phyloP scores from a whole-genome alignment of 1,140 invertebrate genomes.

The Augochlora pura region DNA sequence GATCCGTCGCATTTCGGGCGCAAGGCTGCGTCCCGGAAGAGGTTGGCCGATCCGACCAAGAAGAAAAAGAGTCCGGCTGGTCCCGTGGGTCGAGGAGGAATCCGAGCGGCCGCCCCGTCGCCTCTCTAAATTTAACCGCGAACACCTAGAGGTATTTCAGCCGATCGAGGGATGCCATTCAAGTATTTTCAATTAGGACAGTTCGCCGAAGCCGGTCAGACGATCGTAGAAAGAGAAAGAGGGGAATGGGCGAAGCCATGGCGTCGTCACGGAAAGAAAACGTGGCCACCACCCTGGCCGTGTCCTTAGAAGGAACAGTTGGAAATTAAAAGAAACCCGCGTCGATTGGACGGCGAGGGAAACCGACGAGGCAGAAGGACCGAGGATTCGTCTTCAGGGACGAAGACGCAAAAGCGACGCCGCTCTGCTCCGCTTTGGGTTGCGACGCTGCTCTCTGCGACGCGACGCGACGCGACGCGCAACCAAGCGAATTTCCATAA shows the following conservation, averaged over 20 bases:
- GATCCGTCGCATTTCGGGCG: too few species aligned
- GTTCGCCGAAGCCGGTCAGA: conserved; percentile 29
- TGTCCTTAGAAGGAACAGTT: conserved; percentile 33
- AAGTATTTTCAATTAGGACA: conserved; percentile 68
- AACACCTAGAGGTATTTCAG: conserved; percentile 61
- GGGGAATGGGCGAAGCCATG: conserved; percentile 33
- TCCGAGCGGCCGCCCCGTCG: conserved; percentile 48
- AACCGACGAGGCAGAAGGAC: conserved; percentile 13
- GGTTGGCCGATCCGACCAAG: not conserved
- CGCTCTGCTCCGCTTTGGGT: too few species aligned
- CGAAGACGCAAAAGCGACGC: too few species aligned
- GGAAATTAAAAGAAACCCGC: conserved; percentile 62
- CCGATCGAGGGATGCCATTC: conserved; percentile 66
- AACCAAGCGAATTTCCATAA: conserved; percentile 60
- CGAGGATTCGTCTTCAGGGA: not conserved
- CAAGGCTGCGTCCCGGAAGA: not conserved
- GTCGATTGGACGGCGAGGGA: conserved; percentile 15
- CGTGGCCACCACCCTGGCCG: conserved; percentile 10
- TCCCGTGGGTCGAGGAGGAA: conserved; percentile 31
- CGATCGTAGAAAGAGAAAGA: conserved; percentile 5
- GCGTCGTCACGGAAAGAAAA: conserved; percentile 52
- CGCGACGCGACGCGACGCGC: not conserved
- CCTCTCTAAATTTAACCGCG: conserved; percentile 64
- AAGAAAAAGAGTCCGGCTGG: not conserved
- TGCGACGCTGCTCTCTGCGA: too few species aligned